These are phyloP conservation scores for Drosophila ercepeae DNA, from an alignment of 1,140 invertebrate species.

Conservation along the genomic window DNA sequence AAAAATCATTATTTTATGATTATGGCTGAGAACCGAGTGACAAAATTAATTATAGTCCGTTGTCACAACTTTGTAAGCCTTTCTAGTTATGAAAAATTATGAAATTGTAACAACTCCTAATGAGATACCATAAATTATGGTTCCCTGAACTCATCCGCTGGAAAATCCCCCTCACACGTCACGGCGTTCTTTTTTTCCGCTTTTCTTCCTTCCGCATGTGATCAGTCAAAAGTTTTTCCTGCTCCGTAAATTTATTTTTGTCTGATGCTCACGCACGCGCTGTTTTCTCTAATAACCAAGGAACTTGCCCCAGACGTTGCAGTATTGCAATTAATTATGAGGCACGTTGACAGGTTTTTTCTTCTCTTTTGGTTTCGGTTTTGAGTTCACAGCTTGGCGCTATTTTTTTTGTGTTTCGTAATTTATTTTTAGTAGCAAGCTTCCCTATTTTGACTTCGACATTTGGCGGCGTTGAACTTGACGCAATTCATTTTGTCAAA, in stretches of 20 bases:
- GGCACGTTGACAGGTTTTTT: slow-evolving; percentile 71
- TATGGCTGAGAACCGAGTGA: not conserved
- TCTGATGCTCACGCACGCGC: slow-evolving; percentile 40
- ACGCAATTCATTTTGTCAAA: slow-evolving; percentile 80
- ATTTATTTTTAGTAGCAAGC: slow-evolving; percentile 73
- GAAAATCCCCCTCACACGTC: slow-evolving; percentile 11
- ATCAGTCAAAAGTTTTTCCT: slow-evolving; percentile 69
- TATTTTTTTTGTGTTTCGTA: slow-evolving; percentile 41
- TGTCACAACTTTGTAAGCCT: slow-evolving; percentile 34
- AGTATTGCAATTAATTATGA: slow-evolving; percentile 77
- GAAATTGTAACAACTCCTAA: slow-evolving; percentile 56
- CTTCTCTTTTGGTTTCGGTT: not conserved
- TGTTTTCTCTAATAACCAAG: slow-evolving; percentile 43
- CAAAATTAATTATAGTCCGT: slow-evolving; percentile 18
- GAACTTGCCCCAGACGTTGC: slow-evolving; percentile 26
- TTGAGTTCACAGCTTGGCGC: slow-evolving; percentile 32
- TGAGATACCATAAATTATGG: slow-evolving; percentile 64
- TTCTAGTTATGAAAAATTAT: slow-evolving; percentile 41
- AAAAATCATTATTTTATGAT: slow-evolving; percentile 24
- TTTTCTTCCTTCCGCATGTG: slow-evolving; percentile 69
- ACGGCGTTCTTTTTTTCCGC: slow-evolving; percentile 13
- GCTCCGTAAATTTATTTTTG: slow-evolving; percentile 22
- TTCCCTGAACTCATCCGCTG: slow-evolving; percentile 30
- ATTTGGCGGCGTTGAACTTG: slow-evolving; percentile 80
- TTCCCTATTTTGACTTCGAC: slow-evolving; percentile 74